Evolutionary conservation across 2,888 invertebrate species (phyloP).

Genomic region (Nemoura dubitans): DNA sequence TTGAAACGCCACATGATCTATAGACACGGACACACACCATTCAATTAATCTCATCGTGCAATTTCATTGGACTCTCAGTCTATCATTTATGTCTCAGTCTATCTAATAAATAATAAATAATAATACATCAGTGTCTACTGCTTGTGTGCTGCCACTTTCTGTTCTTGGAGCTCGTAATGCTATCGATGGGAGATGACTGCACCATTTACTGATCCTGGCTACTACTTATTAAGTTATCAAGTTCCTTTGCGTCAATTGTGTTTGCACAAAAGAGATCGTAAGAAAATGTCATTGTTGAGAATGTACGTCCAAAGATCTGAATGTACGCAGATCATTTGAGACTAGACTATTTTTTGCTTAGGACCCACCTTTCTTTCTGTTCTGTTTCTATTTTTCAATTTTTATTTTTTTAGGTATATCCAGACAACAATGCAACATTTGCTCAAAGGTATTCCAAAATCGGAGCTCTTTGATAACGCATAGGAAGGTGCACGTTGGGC

Average conservation of each 20-base stretch:
- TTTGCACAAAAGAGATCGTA: too few species aligned
- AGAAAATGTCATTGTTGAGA: neutral
- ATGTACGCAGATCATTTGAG: neutral
- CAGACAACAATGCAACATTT: conserved; percentile 43
- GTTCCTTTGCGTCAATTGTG: too few species aligned
- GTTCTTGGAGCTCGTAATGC: too few species aligned
- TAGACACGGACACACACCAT: conserved; percentile 1
- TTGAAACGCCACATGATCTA: conserved; percentile 43
- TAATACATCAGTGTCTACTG: too few species aligned
- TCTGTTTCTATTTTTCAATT: neutral
- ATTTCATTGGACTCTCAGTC: too few species aligned
- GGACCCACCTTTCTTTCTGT: neutral
- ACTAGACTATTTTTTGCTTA: neutral
- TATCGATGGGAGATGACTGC: too few species aligned
- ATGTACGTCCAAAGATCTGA: neutral
- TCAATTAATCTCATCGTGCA: neutral
- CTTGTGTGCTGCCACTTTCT: too few species aligned
- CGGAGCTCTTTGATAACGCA: conserved; percentile 48
- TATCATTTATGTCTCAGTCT: too few species aligned
- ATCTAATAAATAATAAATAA: too few species aligned
- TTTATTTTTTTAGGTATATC: neutral
- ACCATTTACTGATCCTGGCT: too few species aligned
- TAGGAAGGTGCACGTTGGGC: conserved; percentile 48
- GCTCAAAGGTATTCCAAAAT: conserved; percentile 45
- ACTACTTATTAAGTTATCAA: too few species aligned